These are phyloP conservation scores for Micronycteris hirsuta DNA, from an alignment of 2,113 vertebrate genomes.

Conservation along the genomic window DNA sequence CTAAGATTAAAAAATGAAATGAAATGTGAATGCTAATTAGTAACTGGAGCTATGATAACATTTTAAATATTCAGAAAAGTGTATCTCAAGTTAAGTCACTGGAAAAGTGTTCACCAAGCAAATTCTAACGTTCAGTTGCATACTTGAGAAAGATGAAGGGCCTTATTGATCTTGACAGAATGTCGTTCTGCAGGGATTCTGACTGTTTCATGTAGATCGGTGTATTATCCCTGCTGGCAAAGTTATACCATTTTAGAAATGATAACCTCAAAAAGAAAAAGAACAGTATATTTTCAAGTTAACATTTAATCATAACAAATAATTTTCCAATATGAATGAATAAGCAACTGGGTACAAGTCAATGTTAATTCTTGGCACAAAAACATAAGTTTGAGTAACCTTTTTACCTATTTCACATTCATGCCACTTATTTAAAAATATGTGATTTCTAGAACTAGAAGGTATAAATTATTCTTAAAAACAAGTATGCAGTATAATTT, in stretches of 20 bases:
- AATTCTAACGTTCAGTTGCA: background rate
- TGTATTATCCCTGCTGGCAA: conserved; percentile 38
- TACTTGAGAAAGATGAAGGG: conserved; percentile 44
- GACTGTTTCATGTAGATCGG: conserved; percentile 56
- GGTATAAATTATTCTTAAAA: background rate
- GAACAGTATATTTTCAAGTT: background rate
- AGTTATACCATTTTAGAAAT: conserved; percentile 32
- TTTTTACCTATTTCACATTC: background rate
- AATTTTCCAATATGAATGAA: conserved; percentile 24
- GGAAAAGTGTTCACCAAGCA: conserved; percentile 33
- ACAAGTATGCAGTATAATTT: background rate
- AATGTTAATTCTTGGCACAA: conserved; percentile 38
- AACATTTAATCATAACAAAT: conserved; percentile 29
- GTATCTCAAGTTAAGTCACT: background rate
- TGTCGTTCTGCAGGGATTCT: background rate
- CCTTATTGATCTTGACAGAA: conserved; percentile 48
- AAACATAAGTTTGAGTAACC: background rate
- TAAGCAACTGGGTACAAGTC: background rate
- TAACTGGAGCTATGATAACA: conserved; percentile 16
- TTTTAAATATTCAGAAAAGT: conserved; percentile 44
- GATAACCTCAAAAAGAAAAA: background rate
- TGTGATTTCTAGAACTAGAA: background rate
- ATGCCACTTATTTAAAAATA: background rate
- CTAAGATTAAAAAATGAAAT: conserved; percentile 51
- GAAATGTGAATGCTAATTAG: background rate